Conservation (phyloP, 2,797 vertebrate species). For the Myotis planiceps region DNA sequence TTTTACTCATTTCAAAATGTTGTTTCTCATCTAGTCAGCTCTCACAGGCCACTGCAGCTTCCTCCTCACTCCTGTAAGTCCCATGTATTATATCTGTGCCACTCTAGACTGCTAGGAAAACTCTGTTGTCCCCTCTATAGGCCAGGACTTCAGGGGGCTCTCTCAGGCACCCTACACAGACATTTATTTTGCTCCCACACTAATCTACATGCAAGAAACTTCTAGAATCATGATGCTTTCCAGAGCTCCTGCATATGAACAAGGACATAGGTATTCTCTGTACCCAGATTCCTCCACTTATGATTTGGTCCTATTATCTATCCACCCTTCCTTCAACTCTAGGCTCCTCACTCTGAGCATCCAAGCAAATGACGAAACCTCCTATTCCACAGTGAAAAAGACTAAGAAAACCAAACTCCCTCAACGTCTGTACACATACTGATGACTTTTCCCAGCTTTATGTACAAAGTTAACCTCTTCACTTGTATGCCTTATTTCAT, state of each 20-base stretch:
- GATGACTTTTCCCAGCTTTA: background rate
- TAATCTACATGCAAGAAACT: background rate
- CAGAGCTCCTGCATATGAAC: background rate
- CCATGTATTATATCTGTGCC: background rate
- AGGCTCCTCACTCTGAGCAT: background rate
- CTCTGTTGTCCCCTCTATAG: background rate
- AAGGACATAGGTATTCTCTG: background rate
- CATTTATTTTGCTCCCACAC: background rate
- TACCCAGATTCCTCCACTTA: background rate
- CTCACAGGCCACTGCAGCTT: background rate
- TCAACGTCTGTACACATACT: background rate
- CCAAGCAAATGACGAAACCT: background rate
- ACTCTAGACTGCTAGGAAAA: background rate
- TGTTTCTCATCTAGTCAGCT: background rate
- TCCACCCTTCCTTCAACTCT: background rate
- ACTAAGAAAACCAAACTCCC: background rate
- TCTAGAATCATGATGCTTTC: conserved; percentile 14
- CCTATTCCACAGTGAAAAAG: background rate
- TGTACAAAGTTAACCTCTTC: background rate
- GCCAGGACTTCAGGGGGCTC: background rate
- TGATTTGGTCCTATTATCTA: background rate
- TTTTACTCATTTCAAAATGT: no score
- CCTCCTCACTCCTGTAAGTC: background rate
- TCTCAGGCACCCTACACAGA: background rate
- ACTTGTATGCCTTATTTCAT: background rate